Base-by-base conservation (phyloP, 2,113 vertebrate species). In the Lipophrys pholis region DNA sequence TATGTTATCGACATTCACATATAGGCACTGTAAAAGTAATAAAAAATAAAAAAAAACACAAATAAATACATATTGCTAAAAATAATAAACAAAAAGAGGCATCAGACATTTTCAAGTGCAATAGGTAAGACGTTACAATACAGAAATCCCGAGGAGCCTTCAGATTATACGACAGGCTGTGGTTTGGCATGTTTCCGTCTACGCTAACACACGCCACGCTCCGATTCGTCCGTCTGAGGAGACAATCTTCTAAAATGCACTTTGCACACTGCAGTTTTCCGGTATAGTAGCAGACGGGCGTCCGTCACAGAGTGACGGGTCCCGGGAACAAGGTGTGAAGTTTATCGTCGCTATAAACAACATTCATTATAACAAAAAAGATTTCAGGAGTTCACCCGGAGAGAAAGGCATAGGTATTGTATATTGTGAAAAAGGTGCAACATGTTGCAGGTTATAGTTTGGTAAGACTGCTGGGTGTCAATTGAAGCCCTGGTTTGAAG, bases 401-500 rank as follows among this genome's bases (percentile, higher is more conserved):
- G 63, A 78, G 70, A 77, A 83, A 83, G 78, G 71, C 77, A 82
- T 76, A 69, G 30, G 57, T 63, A 71, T 11, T 64, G 70, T 66
- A 63, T 67, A 78, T 67, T 70, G 57, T 80, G 50, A 76, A 82
- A 84, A 78, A 59, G 68, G 75, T 76, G 80, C 80, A 73, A 73
- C 59, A 60, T 59, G 69, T 76, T 82, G 75, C 76, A 73, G 51
- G 81, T 74, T 82, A 76, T 63, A 73, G 61, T 82, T 80, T 75
- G 38, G 56, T 81, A 82, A 82, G 78, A 65, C 62, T 81, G 78
- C 45, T 65, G 50, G 62, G 71, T 84, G 65, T 78, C 60, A 71
- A 51, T 82, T 45, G 73, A 73, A 88, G 73, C 76, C 83, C 81
- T 88, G 75, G 65, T 50, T 78, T 75, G 16, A 87, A 84, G 76